These are phyloP conservation scores for Nasonia vitripennis DNA, from an alignment of 1,140 invertebrate genomes.

Conservation along the genomic window DNA sequence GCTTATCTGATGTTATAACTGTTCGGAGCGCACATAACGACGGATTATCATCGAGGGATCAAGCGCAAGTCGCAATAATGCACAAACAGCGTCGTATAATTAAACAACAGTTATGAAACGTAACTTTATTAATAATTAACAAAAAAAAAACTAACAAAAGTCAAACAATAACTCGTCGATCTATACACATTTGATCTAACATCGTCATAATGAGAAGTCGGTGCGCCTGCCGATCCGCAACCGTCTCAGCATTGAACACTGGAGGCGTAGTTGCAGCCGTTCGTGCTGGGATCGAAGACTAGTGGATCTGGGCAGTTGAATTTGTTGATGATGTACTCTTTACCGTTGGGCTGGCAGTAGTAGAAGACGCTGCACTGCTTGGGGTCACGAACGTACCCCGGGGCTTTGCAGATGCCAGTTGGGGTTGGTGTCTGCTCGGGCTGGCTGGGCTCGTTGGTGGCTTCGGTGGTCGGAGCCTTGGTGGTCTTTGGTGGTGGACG, in stretches of 20 bases:
- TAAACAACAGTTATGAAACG: too few species aligned
- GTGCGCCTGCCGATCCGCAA: not conserved
- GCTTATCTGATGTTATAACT: too few species aligned
- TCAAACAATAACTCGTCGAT: too few species aligned
- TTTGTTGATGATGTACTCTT: not conserved
- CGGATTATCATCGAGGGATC: not conserved
- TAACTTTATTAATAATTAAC: constrained; percentile 7
- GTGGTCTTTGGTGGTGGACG: not conserved
- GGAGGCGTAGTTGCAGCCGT: not conserved
- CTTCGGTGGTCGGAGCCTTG: not conserved
- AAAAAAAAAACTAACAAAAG: too few species aligned
- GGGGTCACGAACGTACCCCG: constrained; percentile 60
- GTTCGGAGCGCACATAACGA: too few species aligned
- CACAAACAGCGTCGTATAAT: not conserved
- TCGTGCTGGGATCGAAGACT: not conserved
- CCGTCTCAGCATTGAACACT: not conserved
- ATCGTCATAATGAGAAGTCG: too few species aligned
- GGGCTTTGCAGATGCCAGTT: constrained; percentile 53
- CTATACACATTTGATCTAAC: too few species aligned
- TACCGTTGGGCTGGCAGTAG: constrained; percentile 45
- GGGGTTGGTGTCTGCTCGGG: not conserved
- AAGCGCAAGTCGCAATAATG: not conserved
- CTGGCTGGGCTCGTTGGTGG: not conserved
- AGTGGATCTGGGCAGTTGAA: not conserved
- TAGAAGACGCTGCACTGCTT: constrained; percentile 61